A percentile compares a stretch with the other conserved stretches of the same genome.
Conservation (phyloP, 2,888 invertebrate genomes). For the Bellardia pandia region DNA sequence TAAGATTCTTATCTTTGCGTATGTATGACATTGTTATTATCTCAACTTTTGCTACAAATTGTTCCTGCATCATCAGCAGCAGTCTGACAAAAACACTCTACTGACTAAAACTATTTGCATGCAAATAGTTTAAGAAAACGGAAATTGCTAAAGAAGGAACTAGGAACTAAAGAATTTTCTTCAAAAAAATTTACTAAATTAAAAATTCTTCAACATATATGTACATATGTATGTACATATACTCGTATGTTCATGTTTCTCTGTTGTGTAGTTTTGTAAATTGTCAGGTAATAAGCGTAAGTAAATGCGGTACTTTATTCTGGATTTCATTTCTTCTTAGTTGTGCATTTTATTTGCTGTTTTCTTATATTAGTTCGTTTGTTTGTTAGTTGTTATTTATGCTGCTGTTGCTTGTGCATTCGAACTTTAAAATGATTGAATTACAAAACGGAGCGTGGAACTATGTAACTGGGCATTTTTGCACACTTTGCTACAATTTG, state of each 20-base stretch:
- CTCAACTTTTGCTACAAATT: not conserved
- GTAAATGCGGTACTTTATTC: constrained; percentile 43
- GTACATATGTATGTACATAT: no score
- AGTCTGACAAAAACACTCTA: not conserved
- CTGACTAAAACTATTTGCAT: constrained; percentile 18
- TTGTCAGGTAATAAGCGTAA: constrained; percentile 58
- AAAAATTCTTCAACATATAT: not conserved
- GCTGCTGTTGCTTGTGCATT: not conserved
- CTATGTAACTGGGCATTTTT: not conserved
- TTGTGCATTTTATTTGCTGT: constrained; percentile 47
- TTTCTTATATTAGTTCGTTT: not conserved
- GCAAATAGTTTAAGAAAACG: not conserved
- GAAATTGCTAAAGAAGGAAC: not conserved
- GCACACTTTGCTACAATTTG: constrained; percentile 8
- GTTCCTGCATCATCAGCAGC: constrained; percentile 9
- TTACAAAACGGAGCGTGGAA: constrained; percentile 17
- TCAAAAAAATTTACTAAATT: constrained; percentile 18
- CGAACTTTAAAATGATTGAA: constrained; percentile 28
- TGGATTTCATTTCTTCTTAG: constrained; percentile 27
- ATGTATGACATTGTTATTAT: not conserved
- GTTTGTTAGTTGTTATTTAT: not conserved
- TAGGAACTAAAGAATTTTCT: constrained; percentile 3
- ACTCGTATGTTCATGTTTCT: not conserved
- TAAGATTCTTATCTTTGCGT: not conserved
- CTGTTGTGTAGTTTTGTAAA: constrained; percentile 3